These are phyloP conservation scores for Oceanodroma tethys DNA, from an alignment of 2,113 vertebrate species.

Conservation along the genomic window DNA sequence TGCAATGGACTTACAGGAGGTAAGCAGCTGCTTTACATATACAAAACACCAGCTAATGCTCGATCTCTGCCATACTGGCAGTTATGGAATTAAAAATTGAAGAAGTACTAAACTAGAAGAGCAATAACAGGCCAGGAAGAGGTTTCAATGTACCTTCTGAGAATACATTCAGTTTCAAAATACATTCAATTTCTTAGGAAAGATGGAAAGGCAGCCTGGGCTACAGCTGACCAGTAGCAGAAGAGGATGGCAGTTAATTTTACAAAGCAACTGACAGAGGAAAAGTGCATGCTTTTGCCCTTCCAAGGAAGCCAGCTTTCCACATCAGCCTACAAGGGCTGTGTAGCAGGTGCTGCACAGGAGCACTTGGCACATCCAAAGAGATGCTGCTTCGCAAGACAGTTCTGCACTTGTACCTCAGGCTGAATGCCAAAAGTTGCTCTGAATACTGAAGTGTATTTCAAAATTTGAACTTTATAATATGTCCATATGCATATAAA, in stretches of 20 bases:
- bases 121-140: not conserved
- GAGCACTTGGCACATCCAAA: not conserved
- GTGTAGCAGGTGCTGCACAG: not conserved
- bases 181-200: accelerated
- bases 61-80: not conserved
- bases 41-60: not conserved
- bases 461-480: not conserved
- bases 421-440: not conserved
- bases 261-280: not conserved
- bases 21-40: not conserved
- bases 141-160: not conserved
- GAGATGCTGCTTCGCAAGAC: not conserved
- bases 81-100: not conserved
- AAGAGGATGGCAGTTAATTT: not conserved
- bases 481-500: not conserved
- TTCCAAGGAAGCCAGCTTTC: not conserved
- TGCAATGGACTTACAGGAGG: not conserved
- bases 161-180: not conserved
- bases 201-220: not conserved
- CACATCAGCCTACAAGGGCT: not conserved
- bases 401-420: not conserved
- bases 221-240: not conserved
- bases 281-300: not conserved
- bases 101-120: not conserved
- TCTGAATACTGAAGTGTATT: not conserved